Percentiles rank a stretch among this genome's conserved stretches.
phyloP scores from a whole-genome alignment of 1,140 invertebrate species.

The Mamestra configurata region DNA sequence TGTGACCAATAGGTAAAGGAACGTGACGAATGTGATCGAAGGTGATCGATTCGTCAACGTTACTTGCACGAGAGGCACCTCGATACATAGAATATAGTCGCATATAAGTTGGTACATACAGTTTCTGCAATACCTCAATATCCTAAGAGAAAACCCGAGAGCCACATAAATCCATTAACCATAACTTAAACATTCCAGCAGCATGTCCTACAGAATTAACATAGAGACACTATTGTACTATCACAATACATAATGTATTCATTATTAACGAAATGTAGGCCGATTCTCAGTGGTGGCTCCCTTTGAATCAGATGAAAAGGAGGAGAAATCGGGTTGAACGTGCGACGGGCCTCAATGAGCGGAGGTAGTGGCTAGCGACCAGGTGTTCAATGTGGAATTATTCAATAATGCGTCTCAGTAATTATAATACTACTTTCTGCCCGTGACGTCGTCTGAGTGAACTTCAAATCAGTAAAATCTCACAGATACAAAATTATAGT shows the following conservation, averaged over 20 bases:
- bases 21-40: too few species aligned
- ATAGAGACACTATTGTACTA: slow-evolving; percentile 29
- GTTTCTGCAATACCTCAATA: not conserved
- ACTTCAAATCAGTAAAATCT: too few species aligned
- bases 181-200: not conserved
- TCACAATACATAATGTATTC: slow-evolving; percentile 45
- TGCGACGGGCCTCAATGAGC: slow-evolving; percentile 18
- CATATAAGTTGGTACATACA: not conserved
- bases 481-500: too few species aligned
- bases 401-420: too few species aligned
- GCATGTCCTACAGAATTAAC: slow-evolving; percentile 37
- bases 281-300: slow-evolving; percentile 38
- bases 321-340: slow-evolving; percentile 58
- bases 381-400: not conserved
- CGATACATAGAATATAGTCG: too few species aligned
- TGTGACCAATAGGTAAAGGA: too few species aligned
- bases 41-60: too few species aligned
- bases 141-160: not conserved
- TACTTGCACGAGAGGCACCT: too few species aligned
- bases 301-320: slow-evolving; percentile 57
- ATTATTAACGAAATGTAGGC: slow-evolving; percentile 46
- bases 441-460: too few species aligned
- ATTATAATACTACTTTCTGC: too few species aligned
- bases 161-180: not conserved
- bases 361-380: not conserved